phyloP scores from a whole-genome alignment of 1,140 invertebrate species.

The Phthorimaea operculella region DNA sequence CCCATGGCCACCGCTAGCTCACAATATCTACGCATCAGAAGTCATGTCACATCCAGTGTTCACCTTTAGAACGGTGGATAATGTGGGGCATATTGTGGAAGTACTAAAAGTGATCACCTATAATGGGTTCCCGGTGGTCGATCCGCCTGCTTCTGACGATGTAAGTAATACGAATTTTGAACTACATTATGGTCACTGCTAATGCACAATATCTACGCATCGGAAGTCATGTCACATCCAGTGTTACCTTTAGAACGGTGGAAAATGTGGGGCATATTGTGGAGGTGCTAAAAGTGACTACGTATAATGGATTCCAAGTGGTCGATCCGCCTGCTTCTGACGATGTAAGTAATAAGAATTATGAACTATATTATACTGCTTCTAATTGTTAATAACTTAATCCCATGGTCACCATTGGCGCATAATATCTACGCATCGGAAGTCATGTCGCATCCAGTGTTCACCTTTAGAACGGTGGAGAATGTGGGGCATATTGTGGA shows the following conservation, averaged over 20 bases:
- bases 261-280: too few species aligned
- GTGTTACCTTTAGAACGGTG: too few species aligned
- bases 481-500: conserved; percentile 87
- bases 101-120: conserved; percentile 83
- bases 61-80: conserved; percentile 83
- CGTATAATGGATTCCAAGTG: too few species aligned
- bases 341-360: too few species aligned
- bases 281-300: too few species aligned
- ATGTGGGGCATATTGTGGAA: conserved; percentile 85
- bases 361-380: too few species aligned
- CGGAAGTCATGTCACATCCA: too few species aligned
- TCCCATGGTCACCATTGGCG: conserved; percentile 85
- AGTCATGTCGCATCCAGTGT: conserved; percentile 91
- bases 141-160: conserved; percentile 75
- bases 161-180: conserved; percentile 43
- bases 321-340: too few species aligned
- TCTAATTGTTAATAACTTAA: too few species aligned
- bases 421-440: conserved; percentile 87
- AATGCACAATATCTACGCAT: too few species aligned
- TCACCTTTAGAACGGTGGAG: conserved; percentile 83
- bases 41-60: conserved; percentile 92
- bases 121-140: conserved; percentile 96
- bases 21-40: conserved; percentile 86
- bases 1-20: conserved; percentile 87
- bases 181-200: too few species aligned